Evolutionary conservation across 2,888 invertebrate genomes (phyloP).

Genomic region (Apamea anceps): DNA sequence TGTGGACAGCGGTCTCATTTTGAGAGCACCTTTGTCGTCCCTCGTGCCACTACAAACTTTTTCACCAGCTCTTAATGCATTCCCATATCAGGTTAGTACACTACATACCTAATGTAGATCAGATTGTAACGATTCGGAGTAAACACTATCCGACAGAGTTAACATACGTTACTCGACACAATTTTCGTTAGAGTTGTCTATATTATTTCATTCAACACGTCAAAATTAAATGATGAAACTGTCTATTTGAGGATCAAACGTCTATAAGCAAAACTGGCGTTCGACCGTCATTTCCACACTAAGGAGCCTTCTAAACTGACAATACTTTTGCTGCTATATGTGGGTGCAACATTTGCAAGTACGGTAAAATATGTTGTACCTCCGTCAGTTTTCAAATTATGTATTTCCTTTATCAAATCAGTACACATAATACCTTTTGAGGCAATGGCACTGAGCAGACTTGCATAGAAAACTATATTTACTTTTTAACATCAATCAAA

Average conservation of each 20-base stretch:
- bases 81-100: constrained; percentile 88
- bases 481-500: background rate
- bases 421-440: background rate
- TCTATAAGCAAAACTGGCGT: background rate
- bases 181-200: background rate
- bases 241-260: background rate
- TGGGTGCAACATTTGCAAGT: background rate
- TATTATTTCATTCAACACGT: background rate
- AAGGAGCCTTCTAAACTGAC: background rate
- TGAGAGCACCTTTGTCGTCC: constrained; percentile 86
- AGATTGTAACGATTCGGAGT: background rate
- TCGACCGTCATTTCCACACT: background rate
- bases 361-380: background rate
- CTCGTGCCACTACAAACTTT: constrained; percentile 85
- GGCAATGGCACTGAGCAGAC: background rate
- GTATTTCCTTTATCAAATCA: background rate
- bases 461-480: background rate
- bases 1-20: constrained; percentile 86
- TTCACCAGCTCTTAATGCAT: constrained; percentile 90
- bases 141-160: background rate
- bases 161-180: background rate
- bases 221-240: background rate
- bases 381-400: background rate
- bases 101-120: background rate
- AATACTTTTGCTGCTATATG: background rate